Base-by-base conservation (phyloP, 2,113 vertebrate genomes). In the Verasper variegatus region DNA sequence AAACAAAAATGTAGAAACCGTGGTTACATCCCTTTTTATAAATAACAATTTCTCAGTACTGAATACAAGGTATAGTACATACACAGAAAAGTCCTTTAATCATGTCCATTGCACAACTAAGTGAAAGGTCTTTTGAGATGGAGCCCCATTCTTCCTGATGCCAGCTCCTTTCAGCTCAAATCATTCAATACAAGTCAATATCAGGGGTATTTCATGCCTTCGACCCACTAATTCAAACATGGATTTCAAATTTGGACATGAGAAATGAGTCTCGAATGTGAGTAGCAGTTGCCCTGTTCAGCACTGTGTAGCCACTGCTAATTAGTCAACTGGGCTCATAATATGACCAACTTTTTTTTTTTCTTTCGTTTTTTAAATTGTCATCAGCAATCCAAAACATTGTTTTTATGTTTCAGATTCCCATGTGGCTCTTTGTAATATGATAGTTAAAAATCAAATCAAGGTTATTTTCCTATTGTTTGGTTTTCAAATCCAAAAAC, bases 111-210 rank as follows among this genome's bases (percentile, higher is more conserved):
- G 10, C 26, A 71, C 37, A 58, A 14, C 35, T 35, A 6, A 68
- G 54, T 64, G 54, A 71, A 71, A 69, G 40, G 84, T 90, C 85
- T 71, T 91, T 92, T 91, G 85, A 89, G 88, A 92, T 91, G 83
- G 78, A 89, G 85, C 83, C 82, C 82, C 20, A 24, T 66, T 83
- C 68, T 74, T 75, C 77, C 64, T 81, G 75, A 78, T 78, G 78
- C 76, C 86, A 82, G 84, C 78, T 81, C 59, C 65, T 90, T 86
- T 88, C 83, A 86, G 81, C 85, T 86, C 77, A 83, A 88, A 88
- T 90, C 80, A 82, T 86, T 90, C 54, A 68, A 49, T 78, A 80
- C 77, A 62, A 85, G 61, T 42, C 61, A 78, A 81, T 90, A 80
- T 91, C 71, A 74, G 35, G 72, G 86, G 64, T 70, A 80, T 90